Base-by-base conservation (phyloP, 2,113 vertebrate genomes). In the Alosa alosa region DNA sequence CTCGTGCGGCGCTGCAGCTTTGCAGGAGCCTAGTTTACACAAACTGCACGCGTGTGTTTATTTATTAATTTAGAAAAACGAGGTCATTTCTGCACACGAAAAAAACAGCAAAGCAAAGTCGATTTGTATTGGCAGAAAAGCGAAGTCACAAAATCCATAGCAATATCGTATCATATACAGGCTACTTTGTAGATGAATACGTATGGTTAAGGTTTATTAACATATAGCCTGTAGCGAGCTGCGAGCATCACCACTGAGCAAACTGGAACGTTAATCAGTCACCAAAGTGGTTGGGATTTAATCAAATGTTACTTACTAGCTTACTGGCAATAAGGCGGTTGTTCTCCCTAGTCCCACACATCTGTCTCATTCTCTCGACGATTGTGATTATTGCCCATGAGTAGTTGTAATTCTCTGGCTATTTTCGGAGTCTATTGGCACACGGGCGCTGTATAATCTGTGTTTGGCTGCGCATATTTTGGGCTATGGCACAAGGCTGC, bases 1-100 rank as follows among this genome's bases (percentile, higher is more conserved):
- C 31, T 78, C 72, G 31, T 78, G 31, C 72, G 15, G 13, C 31
- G 31, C 31, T 39, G 72, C 72, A 78, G 72, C 72, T 78, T 41
- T 39, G 36, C 25, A 39, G 36, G 36, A 78, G 25, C 72, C 72
- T 39, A 39, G 17, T 64, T 41, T 68, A 68, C 13, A 22, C 20
- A 39, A 22, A 31, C 31, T 22, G 45, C 45, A 25, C 17, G 22
- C 81, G 50, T 64, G 64, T 25, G 41, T 10, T 89, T 81, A 81
- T 85, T 82, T 85, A 83, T 86, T 85, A 22, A 86, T 88, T 86
- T 44, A 60, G 7, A 78, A 82, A 49, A 88, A 82, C n/a, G 39
- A 86, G 88, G 86, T 85, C 88, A 83, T 84, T 68, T 60, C 83
- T 64, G 68, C 50, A 20, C 44, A 85, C 9, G 39, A 57, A 22